Evolutionary conservation across 2,888 invertebrate genomes (phyloP).

Genomic region (Criorhina ranunculi): DNA sequence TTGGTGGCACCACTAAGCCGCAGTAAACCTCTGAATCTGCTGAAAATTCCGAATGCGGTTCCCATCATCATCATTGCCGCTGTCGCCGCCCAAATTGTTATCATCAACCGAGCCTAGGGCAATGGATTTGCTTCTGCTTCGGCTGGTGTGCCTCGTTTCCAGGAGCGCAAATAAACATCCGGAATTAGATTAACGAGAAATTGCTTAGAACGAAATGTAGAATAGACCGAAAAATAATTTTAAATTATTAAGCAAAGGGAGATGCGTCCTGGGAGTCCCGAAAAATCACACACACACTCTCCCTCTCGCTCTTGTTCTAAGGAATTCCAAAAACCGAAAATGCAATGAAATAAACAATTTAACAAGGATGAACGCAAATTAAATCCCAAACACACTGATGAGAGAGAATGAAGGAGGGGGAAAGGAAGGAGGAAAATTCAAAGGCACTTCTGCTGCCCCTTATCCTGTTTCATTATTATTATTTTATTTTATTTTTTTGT

Average conservation of each 20-base stretch:
- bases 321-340: slow-evolving; percentile 27
- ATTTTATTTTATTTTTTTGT: neutral
- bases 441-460: slow-evolving; percentile 19
- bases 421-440: slow-evolving; percentile 6
- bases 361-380: slow-evolving; percentile 56
- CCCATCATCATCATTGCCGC: slow-evolving; percentile 22
- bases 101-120: slow-evolving; percentile 54
- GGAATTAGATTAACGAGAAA: slow-evolving; percentile 70
- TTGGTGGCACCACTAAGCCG: slow-evolving; percentile 42
- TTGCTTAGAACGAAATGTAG: slow-evolving; percentile 65
- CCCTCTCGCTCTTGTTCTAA: neutral
- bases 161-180: slow-evolving; percentile 65
- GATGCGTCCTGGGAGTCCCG: neutral
- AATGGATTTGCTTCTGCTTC: slow-evolving; percentile 37
- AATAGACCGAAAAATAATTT: slow-evolving; percentile 63
- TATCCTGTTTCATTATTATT: slow-evolving; percentile 37
- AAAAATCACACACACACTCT: too few relatives aligned
- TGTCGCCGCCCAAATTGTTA: slow-evolving; percentile 35
- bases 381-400: slow-evolving; percentile 21
- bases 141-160: neutral
- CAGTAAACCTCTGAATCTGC: slow-evolving; percentile 46
- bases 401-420: neutral
- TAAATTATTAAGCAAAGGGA: slow-evolving; percentile 42
- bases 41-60: slow-evolving; percentile 53
- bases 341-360: slow-evolving; percentile 66